These are phyloP conservation scores for Cisticola juncidis DNA, from an alignment of 2,113 vertebrate species.

Conservation along the genomic window DNA sequence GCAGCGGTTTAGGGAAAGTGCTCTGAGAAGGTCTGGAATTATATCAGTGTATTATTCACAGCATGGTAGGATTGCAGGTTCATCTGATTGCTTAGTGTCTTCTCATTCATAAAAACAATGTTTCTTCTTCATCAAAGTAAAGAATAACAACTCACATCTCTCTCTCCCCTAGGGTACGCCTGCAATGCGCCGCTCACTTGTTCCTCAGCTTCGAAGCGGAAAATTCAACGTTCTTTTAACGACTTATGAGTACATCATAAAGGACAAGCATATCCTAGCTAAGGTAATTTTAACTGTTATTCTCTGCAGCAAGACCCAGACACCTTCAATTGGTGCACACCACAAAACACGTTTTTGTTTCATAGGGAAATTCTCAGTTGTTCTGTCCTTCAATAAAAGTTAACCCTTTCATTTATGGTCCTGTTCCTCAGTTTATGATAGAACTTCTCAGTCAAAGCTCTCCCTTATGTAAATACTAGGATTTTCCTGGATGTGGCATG, in stretches of 20 bases:
- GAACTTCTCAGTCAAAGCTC: neutral
- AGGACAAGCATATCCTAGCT: slow-evolving; percentile 98
- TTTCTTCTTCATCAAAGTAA: neutral
- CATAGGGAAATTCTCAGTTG: neutral
- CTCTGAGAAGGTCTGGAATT: neutral
- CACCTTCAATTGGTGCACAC: neutral
- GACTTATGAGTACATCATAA: slow-evolving; percentile 98
- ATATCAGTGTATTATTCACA: neutral
- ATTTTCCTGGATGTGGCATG: neutral
- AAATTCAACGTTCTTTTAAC: slow-evolving; percentile 98
- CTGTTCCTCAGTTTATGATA: neutral
- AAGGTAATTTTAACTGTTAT: slow-evolving; percentile 80
- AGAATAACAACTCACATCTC: neutral
- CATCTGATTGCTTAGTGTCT: neutral
- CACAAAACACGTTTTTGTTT: neutral
- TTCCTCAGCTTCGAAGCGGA: slow-evolving; percentile 92
- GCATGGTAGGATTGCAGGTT: neutral
- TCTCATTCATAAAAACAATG: neutral
- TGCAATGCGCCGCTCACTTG: slow-evolving; percentile 87
- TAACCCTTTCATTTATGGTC: neutral
- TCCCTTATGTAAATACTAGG: neutral
- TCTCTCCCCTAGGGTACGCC: slow-evolving; percentile 86
- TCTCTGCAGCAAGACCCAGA: neutral
- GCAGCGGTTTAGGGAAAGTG: neutral
- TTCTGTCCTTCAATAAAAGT: neutral